phyloP scores from a whole-genome alignment of 2,113 vertebrate genomes.

The Chascanopsetta lugubris region DNA sequence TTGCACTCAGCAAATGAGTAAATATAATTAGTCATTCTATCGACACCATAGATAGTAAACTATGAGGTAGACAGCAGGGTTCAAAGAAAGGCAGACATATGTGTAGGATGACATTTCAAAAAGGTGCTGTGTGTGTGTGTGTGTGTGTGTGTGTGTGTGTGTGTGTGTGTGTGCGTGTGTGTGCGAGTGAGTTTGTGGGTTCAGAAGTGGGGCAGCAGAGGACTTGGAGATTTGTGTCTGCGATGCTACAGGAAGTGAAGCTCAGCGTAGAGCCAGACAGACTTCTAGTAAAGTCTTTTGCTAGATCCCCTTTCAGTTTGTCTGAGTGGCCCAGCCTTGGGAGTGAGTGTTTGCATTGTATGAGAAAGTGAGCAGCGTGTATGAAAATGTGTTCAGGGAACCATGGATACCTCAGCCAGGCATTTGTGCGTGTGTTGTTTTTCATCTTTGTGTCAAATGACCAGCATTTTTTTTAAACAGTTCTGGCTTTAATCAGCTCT shows the following conservation, averaged over 20 bases:
- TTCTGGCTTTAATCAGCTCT: too few species aligned
- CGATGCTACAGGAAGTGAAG: conserved; percentile 51
- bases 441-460: too few species aligned
- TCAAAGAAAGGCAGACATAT: conserved; percentile 9
- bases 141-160: conserved; percentile 8
- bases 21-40: conserved; percentile 5
- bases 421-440: too few species aligned
- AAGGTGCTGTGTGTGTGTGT: conserved; percentile 1
- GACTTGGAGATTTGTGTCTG: conserved; percentile 48
- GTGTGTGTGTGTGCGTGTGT: conserved; percentile 5
- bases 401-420: too few species aligned
- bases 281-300: conserved; percentile 46
- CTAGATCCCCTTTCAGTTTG: conserved; percentile 30
- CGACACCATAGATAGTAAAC: conserved; percentile 6
- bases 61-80: conserved; percentile 16
- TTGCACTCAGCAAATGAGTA: conserved; percentile 4
- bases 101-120: conserved; percentile 29
- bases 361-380: conserved; percentile 22
- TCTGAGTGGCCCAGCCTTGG: conserved; percentile 7
- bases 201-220: conserved; percentile 42
- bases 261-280: conserved; percentile 40
- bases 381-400: conserved; percentile 52
- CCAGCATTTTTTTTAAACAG: too few species aligned
- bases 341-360: conserved; percentile 18
- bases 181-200: conserved; percentile 10